Conservation (phyloP, 2,888 invertebrate species). For the Drosophila multiciliata region DNA sequence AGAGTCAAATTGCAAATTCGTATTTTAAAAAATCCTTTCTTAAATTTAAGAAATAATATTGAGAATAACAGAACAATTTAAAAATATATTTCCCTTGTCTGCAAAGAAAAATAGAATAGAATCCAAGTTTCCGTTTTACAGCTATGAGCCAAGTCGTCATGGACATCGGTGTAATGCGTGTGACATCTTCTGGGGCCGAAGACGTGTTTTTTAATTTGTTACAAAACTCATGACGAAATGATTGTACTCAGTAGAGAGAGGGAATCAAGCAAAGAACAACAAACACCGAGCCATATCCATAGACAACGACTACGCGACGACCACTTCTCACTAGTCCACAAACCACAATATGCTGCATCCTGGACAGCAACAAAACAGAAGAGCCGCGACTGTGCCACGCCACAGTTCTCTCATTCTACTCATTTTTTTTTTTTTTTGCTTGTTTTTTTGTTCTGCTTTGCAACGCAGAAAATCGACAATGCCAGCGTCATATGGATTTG, state of each 20-base stretch:
- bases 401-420: slow-evolving; percentile 12
- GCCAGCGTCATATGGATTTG: slow-evolving; percentile 26
- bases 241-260: slow-evolving; percentile 6
- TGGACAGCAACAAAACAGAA: slow-evolving; percentile 4
- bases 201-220: background rate
- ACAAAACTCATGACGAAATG: background rate
- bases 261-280: slow-evolving; percentile 55
- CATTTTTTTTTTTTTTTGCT: background rate
- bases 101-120: background rate
- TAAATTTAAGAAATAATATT: background rate
- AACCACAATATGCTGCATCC: slow-evolving; percentile 17
- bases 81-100: background rate
- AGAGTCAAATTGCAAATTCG: background rate
- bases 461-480: slow-evolving; percentile 28
- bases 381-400: slow-evolving; percentile 26
- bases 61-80: background rate
- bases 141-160: background rate
- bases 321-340: slow-evolving; percentile 23
- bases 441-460: slow-evolving; percentile 2
- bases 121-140: background rate
- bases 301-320: slow-evolving; percentile 20
- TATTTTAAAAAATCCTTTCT: accelerated
- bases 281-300: slow-evolving; percentile 40
- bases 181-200: background rate
- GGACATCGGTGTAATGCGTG: background rate